phyloP scores from a whole-genome alignment of 2,888 invertebrate species.

The Sialis fuliginosa region DNA sequence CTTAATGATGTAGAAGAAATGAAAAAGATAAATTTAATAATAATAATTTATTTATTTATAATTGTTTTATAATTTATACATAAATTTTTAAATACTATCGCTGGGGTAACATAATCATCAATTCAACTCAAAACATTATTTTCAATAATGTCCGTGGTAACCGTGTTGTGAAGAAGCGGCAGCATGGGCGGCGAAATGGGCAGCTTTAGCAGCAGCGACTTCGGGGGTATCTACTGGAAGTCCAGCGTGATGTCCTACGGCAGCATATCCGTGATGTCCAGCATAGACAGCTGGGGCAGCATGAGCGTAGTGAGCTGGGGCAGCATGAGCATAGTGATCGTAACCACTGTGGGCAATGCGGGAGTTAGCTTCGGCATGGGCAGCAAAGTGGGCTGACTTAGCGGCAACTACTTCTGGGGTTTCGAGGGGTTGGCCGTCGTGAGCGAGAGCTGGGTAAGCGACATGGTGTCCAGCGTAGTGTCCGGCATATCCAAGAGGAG shows the following conservation, averaged over 20 bases:
- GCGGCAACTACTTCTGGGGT: slow-evolving; percentile 30
- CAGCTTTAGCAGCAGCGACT: slow-evolving; percentile 7
- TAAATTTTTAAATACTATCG: too few relatives aligned
- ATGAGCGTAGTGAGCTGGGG: neutral
- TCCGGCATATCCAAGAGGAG: slow-evolving; percentile 6
- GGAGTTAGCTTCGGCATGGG: slow-evolving; percentile 27
- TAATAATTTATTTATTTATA: too few relatives aligned
- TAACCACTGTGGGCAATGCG: slow-evolving; percentile 18
- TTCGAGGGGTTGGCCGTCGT: slow-evolving; percentile 30
- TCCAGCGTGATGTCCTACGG: slow-evolving; percentile 20
- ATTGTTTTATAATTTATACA: too few relatives aligned
- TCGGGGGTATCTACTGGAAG: slow-evolving; percentile 14
- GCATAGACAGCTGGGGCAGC: slow-evolving; percentile 8
- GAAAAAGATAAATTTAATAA: too few relatives aligned
- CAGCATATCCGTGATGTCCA: slow-evolving; percentile 30
- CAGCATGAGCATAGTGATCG: neutral
- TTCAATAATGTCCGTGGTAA: neutral
- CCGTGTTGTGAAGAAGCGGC: neutral
- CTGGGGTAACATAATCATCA: too few relatives aligned
- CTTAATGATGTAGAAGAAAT: too few relatives aligned
- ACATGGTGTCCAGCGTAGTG: slow-evolving; percentile 16
- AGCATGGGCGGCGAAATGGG: slow-evolving; percentile 1
- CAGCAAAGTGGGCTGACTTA: slow-evolving; percentile 35
- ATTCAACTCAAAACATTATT: too few relatives aligned
- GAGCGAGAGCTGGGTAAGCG: slow-evolving; percentile 12